Conservation (phyloP, 2,888 invertebrate species). For the Ypsolopha scabrella region DNA sequence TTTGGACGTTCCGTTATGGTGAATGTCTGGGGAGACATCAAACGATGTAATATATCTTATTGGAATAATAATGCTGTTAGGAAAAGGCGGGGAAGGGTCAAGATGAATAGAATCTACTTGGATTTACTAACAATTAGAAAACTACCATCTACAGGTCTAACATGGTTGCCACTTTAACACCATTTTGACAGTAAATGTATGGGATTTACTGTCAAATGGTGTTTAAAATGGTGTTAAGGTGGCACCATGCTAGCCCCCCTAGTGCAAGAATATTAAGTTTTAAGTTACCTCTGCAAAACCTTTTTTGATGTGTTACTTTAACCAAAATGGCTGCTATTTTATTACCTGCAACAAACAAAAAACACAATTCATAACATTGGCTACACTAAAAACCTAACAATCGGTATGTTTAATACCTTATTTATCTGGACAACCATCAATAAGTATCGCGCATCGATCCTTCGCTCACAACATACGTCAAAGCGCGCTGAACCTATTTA, state of each 20-base stretch:
- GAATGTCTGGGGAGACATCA: conserved; percentile 22
- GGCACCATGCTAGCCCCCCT: too few relatives aligned
- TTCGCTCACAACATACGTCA: neutral
- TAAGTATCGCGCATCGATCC: neutral
- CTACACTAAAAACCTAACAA: neutral
- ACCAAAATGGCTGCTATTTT: neutral
- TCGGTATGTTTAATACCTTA: neutral
- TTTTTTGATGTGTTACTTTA: too few relatives aligned
- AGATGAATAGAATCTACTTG: neutral
- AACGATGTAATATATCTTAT: conserved; percentile 2
- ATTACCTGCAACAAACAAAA: conserved; percentile 1
- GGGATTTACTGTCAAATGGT: too few relatives aligned
- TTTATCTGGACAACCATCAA: neutral
- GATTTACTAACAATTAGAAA: neutral
- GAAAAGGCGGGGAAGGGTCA: neutral
- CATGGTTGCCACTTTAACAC: too few relatives aligned
- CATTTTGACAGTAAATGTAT: too few relatives aligned
- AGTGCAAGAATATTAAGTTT: too few relatives aligned
- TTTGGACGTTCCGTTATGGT: conserved; percentile 20
- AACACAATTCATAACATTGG: neutral
- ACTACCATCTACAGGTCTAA: neutral
- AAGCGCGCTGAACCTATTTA: neutral
- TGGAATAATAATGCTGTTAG: conserved; percentile 4
- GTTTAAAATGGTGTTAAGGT: too few relatives aligned
- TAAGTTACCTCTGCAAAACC: too few relatives aligned